Percentiles rank a stretch among this genome's conserved stretches.
These are phyloP conservation scores for Tetheella fluctuosa DNA, from an alignment of 2,888 invertebrate species.

Conservation along the genomic window DNA sequence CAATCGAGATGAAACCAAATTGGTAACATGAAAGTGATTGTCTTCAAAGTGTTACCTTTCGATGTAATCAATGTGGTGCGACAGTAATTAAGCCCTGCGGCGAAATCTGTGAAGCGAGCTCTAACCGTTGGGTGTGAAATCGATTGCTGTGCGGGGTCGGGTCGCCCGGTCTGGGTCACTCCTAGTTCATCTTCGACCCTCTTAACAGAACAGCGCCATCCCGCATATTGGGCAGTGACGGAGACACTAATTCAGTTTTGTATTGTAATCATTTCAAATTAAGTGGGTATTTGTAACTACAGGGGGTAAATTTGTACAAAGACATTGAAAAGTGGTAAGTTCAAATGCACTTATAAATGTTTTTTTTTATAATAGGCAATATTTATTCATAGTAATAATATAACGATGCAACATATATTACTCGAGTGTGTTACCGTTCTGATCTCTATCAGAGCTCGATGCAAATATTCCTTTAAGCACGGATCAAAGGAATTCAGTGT, in stretches of 20 bases:
- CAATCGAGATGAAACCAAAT: slow-evolving; percentile 17
- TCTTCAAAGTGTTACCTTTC: slow-evolving; percentile 27
- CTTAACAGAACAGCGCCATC: slow-evolving; percentile 69
- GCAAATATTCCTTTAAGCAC: slow-evolving; percentile 28
- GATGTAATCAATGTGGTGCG: slow-evolving; percentile 51
- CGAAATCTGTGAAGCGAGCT: slow-evolving; percentile 49
- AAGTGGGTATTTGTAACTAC: slow-evolving; percentile 55
- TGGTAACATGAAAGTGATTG: slow-evolving; percentile 22
- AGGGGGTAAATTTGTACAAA: slow-evolving; percentile 39
- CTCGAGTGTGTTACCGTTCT: not conserved
- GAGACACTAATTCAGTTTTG: slow-evolving; percentile 60
- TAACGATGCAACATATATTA: not conserved
- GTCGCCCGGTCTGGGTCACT: slow-evolving; percentile 47
- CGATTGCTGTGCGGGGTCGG: slow-evolving; percentile 45
- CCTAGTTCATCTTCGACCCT: slow-evolving; percentile 59
- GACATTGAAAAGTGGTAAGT: not conserved
- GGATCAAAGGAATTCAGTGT: slow-evolving; percentile 22
- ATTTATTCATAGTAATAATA: too few species aligned
- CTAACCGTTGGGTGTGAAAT: slow-evolving; percentile 49
- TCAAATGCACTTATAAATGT: not conserved
- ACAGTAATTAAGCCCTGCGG: slow-evolving; percentile 64
- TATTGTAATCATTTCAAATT: slow-evolving; percentile 60
- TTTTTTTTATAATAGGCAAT: not conserved
- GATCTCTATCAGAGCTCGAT: too few species aligned
- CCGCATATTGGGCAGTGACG: slow-evolving; percentile 61